Evolutionary conservation across 2,113 vertebrate species (phyloP).

Genomic region (Etheostoma cragini): DNA sequence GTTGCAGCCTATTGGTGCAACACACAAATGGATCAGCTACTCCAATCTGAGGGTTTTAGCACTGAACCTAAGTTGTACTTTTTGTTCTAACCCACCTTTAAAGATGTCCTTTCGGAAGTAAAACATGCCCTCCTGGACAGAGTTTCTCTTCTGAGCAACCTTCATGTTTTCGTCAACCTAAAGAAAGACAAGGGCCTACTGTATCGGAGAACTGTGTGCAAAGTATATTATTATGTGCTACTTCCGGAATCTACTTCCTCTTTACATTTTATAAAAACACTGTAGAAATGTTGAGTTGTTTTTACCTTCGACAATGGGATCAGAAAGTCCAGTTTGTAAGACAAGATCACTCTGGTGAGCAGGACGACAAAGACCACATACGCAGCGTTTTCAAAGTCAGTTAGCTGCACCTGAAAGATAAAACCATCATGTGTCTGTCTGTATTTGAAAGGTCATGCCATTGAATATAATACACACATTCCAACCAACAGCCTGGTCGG

Average conservation of each 20-base stretch:
- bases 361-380: constrained; percentile 98
- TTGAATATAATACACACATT: background rate
- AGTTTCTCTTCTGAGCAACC: constrained; percentile 94
- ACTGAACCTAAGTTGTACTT: background rate
- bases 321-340: constrained; percentile 97
- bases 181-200: background rate
- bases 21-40: background rate
- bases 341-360: constrained; percentile 96
- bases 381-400: constrained; percentile 98
- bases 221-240: background rate
- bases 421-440: background rate
- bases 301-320: constrained; percentile 97
- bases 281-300: background rate
- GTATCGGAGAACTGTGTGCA: background rate
- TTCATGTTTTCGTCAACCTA: constrained; percentile 99
- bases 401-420: constrained; percentile 91
- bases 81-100: constrained; percentile 85
- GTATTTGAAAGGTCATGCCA: background rate
- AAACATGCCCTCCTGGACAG: constrained; percentile 92
- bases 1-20: constrained; percentile 86
- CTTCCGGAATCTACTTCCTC: background rate
- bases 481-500: background rate
- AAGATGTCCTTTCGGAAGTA: constrained; percentile 98
- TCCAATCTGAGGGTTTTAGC: background rate
- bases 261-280: background rate